Base-by-base conservation (phyloP, 2,888 invertebrate species). In the Synergus gifuensis region DNA sequence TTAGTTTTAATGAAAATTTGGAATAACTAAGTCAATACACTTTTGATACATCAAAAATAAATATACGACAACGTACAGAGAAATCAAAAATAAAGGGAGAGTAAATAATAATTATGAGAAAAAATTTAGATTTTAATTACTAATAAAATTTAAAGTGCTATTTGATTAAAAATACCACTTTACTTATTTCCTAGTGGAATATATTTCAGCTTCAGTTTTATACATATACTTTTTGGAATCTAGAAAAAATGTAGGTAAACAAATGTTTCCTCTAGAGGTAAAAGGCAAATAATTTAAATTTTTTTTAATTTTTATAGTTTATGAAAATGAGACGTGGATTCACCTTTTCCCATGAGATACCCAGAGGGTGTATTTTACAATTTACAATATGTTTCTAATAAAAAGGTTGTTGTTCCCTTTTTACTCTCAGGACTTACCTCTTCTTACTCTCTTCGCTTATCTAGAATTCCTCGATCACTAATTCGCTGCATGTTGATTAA, bases 361-460 rank as follows among this genome's bases (percentile, higher is more conserved):
- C 11, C 9, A 22, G 12, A 12, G 12, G 22, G 1, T 12, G 22
- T 60, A 22, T 60, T 28, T 62, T 62, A 62, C 62, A 14, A 28
- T 28, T 14, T 12, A 28, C 12, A 28, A 2, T 28, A 28, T 28
- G 1, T 54, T 58, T 58, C 73, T 58, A 16, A 36, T 12, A 69
- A 69, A 9, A 44, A 40, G 49, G 28, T 49, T 69, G 36, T 36
- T 28, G 14, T 73, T 40, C 9, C 3, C 36, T 36, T 54, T 73
- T 73, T 54, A 16, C n/a, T 11, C 73, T 73, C 16, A 49, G 12
- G 40, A 73, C 73, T 54, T 73, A 73, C 73, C 73, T 73, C 73
- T 40, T 54, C 73, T 73, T 36, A 73, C 73, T 73, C 54, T 54
- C 54, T 58, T 73, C 49, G 54, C 54, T 73, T 54, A 73, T 73